phyloP scores from a whole-genome alignment of 2,888 invertebrate genomes.

The Tenthredo scrophulariae region DNA sequence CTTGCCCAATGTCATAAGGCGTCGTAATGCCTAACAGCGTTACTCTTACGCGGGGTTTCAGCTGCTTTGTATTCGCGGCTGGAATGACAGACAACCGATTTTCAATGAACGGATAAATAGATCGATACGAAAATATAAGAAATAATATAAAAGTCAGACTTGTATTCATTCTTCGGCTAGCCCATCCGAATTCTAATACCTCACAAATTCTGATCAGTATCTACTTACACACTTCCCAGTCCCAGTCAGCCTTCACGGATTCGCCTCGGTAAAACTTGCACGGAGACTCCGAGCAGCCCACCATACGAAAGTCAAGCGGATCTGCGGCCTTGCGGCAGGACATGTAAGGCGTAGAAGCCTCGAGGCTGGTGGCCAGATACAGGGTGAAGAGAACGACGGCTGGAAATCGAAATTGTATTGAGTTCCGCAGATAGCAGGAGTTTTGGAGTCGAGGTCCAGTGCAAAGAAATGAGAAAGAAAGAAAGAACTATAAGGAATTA shows the following conservation, averaged over 20 bases:
- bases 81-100: constrained; percentile 44
- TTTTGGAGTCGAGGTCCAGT: background rate
- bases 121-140: background rate
- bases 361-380: constrained; percentile 2
- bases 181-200: background rate
- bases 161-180: background rate
- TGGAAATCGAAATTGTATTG: background rate
- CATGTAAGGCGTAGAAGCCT: constrained; percentile 28
- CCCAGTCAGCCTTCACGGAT: constrained; percentile 51
- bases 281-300: constrained; percentile 55
- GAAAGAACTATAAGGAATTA: background rate
- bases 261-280: constrained; percentile 55
- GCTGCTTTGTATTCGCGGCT: constrained; percentile 62
- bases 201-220: background rate
- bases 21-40: constrained; percentile 62
- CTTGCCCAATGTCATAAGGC: constrained; percentile 66
- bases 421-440: background rate
- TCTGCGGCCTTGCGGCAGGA: background rate
- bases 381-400: constrained; percentile 35
- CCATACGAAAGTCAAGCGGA: constrained; percentile 51
- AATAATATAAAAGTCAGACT: background rate
- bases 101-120: background rate
- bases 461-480: no score
- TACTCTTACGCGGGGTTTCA: constrained; percentile 67
- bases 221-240: constrained; percentile 58